These are phyloP conservation scores for Julus scanicus DNA, from an alignment of 2,888 invertebrate species.

Conservation along the genomic window DNA sequence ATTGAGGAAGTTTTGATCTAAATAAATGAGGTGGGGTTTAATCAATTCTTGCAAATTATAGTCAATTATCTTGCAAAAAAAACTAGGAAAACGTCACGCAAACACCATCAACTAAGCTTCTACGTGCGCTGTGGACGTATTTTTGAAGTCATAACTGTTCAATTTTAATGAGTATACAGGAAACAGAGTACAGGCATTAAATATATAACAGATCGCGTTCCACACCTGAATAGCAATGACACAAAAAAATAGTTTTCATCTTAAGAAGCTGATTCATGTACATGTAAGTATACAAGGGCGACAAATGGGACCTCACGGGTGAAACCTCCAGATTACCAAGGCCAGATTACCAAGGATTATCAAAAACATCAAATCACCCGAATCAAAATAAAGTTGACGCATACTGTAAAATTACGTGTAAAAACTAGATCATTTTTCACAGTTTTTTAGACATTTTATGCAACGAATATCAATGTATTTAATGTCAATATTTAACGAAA, in stretches of 20 bases:
- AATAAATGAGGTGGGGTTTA: constrained; percentile 40
- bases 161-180: background rate
- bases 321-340: constrained; percentile 6
- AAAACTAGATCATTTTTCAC: background rate
- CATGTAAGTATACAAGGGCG: background rate
- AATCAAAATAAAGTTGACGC: background rate
- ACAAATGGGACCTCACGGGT: background rate
- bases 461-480: too few species aligned
- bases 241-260: background rate
- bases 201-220: background rate
- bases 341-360: background rate
- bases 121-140: background rate
- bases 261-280: background rate
- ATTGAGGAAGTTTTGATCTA: constrained; percentile 30
- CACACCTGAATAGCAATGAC: background rate
- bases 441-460: background rate
- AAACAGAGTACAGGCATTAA: background rate
- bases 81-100: background rate
- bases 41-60: constrained; percentile 36
- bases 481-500: too few species aligned
- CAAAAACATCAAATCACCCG: background rate
- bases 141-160: background rate
- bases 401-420: background rate
- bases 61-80: background rate
- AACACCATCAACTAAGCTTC: background rate